These are phyloP conservation scores for Agriopis leucophaearia DNA, from an alignment of 2,888 invertebrate species.

Conservation along the genomic window DNA sequence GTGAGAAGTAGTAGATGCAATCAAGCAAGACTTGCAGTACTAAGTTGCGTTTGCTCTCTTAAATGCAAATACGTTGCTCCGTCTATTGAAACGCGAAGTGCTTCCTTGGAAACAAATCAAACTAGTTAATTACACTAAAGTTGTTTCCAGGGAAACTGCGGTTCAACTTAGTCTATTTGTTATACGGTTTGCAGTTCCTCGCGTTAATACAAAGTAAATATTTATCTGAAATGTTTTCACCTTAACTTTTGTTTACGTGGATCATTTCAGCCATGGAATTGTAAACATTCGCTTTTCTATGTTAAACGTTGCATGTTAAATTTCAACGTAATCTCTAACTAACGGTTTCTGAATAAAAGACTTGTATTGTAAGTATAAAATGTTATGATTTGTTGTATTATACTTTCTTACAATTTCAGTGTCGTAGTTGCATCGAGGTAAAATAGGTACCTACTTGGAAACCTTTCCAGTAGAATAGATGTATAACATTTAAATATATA, in stretches of 20 bases:
- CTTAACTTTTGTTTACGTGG: conserved; percentile 15
- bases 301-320: background rate
- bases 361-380: too few species aligned
- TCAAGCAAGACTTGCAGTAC: background rate
- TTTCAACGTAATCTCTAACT: background rate
- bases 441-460: too few species aligned
- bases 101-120: conserved; percentile 41
- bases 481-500: too few species aligned
- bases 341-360: too few species aligned
- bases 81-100: conserved; percentile 29
- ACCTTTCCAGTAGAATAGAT: background rate
- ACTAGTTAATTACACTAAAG: conserved; percentile 45
- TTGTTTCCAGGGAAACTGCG: conserved; percentile 44
- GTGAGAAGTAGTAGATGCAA: background rate
- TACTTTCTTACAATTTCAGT: too few species aligned
- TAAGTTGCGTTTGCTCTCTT: conserved; percentile 8
- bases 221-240: conserved; percentile 14
- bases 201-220: conserved; percentile 28
- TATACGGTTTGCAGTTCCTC: conserved; percentile 30
- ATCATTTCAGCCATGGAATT: conserved; percentile 8
- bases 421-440: too few species aligned
- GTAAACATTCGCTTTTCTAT: background rate
- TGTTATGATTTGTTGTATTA: too few species aligned
- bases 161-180: conserved; percentile 34
- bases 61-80: conserved; percentile 25